Base-by-base conservation (phyloP, 2,113 vertebrate species). In the Oenanthe oenanthe region DNA sequence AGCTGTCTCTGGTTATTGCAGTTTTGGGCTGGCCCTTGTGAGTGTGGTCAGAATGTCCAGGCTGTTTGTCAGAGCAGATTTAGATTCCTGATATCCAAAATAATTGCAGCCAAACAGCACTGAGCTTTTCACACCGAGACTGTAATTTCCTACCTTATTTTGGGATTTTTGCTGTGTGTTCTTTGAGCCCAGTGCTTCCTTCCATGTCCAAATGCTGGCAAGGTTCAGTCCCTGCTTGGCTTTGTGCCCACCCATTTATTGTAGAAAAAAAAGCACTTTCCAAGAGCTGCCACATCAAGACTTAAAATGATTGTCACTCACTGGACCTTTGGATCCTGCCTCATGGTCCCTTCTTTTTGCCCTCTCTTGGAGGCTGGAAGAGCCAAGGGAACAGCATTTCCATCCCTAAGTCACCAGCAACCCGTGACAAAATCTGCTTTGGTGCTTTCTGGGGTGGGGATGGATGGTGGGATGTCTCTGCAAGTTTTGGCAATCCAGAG, bases 31-130 rank as follows among this genome's bases (percentile, higher is more conserved):
- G 42, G 25, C 42, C 75, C 63, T 45, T 22, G 11, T 45, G 25
- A 61, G 15, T 4, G 20, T 51, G 68, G 34, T 61, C 62, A 62
- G 47, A 48, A 79, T 83, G 60, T 84, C 87, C 63, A 70, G 63
- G 60, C 51, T 86, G 45, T 76, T 80, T 80, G 54, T 70, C 73
- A 91, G 58, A n/a, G 63, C 11, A 77, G 57, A 74, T 87, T 88
- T 77, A 84, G 65, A 62, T 9, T 51, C 22, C 72, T 56, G 56
- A 11, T 74, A 70, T 17, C 76, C 56, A 51, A 77, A 94, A 81
- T 71, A 58, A 70, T 62, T 81, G 61, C 51, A 74, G 29, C 32
- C 29, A 47, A 38, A 32, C 61, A 71, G 24, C 50, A 11, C 34
- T 29, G 38, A 66, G 32, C 17, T 88, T 22, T 85, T 43, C 38